Evolutionary conservation across 2,888 invertebrate genomes (phyloP).

Genomic region (Erebia epiphron): DNA sequence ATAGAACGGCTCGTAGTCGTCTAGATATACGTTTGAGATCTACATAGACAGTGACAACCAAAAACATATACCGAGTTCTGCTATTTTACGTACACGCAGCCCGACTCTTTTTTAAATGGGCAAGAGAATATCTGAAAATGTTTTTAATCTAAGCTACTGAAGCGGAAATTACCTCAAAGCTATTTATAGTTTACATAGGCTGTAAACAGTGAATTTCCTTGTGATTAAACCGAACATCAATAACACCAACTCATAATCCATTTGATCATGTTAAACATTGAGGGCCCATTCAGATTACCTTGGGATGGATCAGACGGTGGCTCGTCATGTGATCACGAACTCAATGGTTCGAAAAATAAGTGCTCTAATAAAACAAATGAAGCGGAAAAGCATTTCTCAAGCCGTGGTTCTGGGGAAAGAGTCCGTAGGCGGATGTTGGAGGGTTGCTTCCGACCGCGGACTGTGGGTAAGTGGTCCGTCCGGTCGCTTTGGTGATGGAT

Average conservation of each 20-base stretch:
- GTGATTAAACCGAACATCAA: too few species aligned
- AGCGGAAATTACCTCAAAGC: too few species aligned
- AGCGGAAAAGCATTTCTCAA: slow-evolving; percentile 20
- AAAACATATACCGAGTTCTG: too few species aligned
- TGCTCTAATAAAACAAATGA: slow-evolving; percentile 16
- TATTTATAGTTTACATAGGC: too few species aligned
- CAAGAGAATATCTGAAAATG: too few species aligned
- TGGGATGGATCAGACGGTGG: not conserved
- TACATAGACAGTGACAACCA: too few species aligned
- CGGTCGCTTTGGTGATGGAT: slow-evolving; percentile 40
- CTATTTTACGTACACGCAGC: too few species aligned
- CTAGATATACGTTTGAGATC: too few species aligned
- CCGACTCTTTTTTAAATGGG: too few species aligned
- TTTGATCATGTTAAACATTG: not conserved
- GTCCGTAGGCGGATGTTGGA: slow-evolving; percentile 51
- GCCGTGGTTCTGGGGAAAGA: slow-evolving; percentile 16
- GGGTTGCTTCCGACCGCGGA: slow-evolving; percentile 59
- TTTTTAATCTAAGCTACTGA: too few species aligned
- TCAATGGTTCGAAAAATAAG: slow-evolving; percentile 8
- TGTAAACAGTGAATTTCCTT: too few species aligned
- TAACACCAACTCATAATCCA: not conserved
- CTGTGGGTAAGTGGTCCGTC: slow-evolving; percentile 75
- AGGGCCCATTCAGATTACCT: not conserved
- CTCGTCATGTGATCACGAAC: not conserved
- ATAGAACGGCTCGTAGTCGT: too few species aligned